Conservation (phyloP, 2,888 invertebrate species). For the Pterobdella sp. region DNA sequence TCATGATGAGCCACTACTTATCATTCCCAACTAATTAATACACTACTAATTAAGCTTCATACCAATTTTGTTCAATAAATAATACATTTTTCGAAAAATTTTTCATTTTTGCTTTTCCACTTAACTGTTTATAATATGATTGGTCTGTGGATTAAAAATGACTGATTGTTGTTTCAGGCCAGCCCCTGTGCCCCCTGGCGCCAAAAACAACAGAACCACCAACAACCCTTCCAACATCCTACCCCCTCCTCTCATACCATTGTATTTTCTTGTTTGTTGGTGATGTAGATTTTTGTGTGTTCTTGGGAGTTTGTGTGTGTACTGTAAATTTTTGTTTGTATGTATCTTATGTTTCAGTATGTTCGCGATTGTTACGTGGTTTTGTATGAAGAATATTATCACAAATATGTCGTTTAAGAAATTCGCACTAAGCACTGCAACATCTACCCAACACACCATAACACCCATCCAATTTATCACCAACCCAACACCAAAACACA, state of each 20-base stretch:
- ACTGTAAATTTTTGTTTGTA: background rate
- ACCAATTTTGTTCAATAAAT: too few species aligned
- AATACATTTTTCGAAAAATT: too few species aligned
- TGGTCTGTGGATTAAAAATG: too few species aligned
- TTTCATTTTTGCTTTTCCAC: background rate
- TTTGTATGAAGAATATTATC: background rate
- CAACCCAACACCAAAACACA: background rate
- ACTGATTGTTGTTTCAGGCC: constrained; percentile 23
- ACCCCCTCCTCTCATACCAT: constrained; percentile 21
- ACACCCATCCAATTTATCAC: background rate
- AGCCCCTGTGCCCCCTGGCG: constrained; percentile 24
- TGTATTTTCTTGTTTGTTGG: background rate
- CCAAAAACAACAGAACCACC: background rate
- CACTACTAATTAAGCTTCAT: too few species aligned
- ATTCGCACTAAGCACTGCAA: background rate
- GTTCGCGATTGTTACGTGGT: background rate
- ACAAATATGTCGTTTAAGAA: background rate
- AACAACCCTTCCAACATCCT: background rate
- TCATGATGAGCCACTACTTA: too few species aligned
- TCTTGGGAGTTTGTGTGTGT: background rate
- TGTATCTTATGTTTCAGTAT: background rate
- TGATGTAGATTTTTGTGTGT: background rate
- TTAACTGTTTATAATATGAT: too few species aligned
- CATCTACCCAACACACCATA: background rate
- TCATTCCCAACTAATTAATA: too few species aligned